These are phyloP conservation scores for Eretmochelys imbricata DNA, from an alignment of 2,113 vertebrate species.

Conservation along the genomic window DNA sequence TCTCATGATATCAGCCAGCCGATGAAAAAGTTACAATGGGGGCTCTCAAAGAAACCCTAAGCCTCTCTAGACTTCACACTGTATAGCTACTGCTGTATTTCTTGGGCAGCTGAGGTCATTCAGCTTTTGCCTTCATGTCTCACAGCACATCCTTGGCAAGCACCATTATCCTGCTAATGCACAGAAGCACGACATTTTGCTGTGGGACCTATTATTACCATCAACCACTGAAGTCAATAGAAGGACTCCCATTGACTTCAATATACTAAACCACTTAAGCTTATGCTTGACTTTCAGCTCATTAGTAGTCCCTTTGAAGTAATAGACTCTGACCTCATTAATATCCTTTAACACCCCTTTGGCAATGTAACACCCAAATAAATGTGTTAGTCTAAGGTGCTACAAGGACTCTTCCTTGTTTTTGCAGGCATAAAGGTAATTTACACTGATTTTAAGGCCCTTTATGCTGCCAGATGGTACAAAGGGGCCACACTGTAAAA, in stretches of 20 bases:
- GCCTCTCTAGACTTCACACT: neutral
- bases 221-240: neutral
- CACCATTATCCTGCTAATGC: neutral
- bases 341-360: neutral
- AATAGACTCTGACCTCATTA: neutral
- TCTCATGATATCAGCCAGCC: neutral
- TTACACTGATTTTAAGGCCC: neutral
- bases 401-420: too few species aligned
- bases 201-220: neutral
- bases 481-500: neutral
- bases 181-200: neutral
- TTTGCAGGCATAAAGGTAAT: neutral
- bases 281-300: neutral
- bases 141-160: neutral
- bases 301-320: neutral
- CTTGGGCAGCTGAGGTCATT: neutral
- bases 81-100: neutral
- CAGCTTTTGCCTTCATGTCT: accelerated
- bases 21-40: neutral
- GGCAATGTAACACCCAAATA: neutral
- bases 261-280: neutral
- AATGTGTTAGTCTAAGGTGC: too few species aligned
- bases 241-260: neutral
- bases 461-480: neutral
- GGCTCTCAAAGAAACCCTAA: accelerated